Base-by-base conservation (phyloP, 2,888 invertebrate genomes). In the Amblyjoppa proteus region DNA sequence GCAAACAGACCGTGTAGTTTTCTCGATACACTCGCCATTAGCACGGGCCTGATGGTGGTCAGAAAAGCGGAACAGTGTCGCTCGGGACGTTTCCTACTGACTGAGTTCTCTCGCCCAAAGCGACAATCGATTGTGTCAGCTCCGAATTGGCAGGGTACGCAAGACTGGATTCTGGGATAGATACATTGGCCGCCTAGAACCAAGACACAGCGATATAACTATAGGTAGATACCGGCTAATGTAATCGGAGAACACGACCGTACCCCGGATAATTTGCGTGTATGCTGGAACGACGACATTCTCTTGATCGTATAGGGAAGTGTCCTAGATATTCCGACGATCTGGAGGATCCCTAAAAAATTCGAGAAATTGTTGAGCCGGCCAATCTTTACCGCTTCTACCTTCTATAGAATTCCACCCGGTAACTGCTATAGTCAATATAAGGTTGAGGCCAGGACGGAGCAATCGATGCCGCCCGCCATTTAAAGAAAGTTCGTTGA, bases 101-200 rank as follows among this genome's bases (percentile, higher is more conserved):
- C 85, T 84, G 81, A 81, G 85, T 85, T 81, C 78, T 78, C 75
- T 81, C 71, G 79, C 81, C 85, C 78, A 76, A 34, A 81, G 83
- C 81, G 41, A 79, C 77, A 74, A 75, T 87, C 81, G 81, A 85
- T 87, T 85, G 80, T 85, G 83, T 85, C 85, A 80, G 80, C 80
- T 16, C 31, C 5, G 34, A 13, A 82, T 71, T 82, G 75, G 28
- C 70, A 61, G 58, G 34, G 61, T 28, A 53, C 31, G 45, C 64
- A 28, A 71, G 41, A n/a, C 38, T 53, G 25, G 51, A 6, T 34
- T 56, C 7, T 34, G 38, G 25, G 13, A 53, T 51, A 53, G 53
- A 38, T 49, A 53, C 51, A 70, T 70, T 56, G 64, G 41, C 58
- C 34, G 31, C 53, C 6, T 4, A 49, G 34, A n/a, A 64, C 2